A percentile compares a stretch with the other conserved stretches of the same genome.
Evolutionary conservation across 2,797 vertebrate genomes (phyloP).

Genomic region (Onychomys leucogaster): DNA sequence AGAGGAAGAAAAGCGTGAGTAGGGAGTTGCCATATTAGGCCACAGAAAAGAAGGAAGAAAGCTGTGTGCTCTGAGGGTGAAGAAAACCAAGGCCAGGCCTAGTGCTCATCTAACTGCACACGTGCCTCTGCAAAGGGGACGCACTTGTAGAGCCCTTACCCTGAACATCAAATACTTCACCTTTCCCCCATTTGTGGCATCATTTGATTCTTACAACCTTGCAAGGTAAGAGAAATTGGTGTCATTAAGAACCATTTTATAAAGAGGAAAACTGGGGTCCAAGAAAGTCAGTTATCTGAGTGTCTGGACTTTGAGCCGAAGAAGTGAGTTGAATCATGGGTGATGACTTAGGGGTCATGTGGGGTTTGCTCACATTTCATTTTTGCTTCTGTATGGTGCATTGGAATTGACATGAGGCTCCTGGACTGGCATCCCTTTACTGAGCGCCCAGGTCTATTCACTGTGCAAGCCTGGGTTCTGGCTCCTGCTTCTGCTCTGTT

Average conservation of each 20-base stretch:
- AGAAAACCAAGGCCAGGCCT: not conserved
- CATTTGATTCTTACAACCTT: not conserved
- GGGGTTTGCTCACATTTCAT: not conserved
- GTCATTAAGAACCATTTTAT: not conserved
- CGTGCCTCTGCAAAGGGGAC: rapidly evolving
- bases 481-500: slow-evolving; percentile 59
- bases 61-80: not conserved
- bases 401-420: not conserved
- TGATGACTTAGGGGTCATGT: not conserved
- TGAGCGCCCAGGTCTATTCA: not conserved
- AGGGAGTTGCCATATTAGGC: rapidly evolving
- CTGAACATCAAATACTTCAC: not conserved
- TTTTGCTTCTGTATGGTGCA: not conserved
- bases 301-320: not conserved
- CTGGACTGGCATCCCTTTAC: rapidly evolving
- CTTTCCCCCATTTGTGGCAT: not conserved
- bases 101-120: not conserved
- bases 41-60: not conserved
- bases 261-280: not conserved
- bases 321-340: not conserved
- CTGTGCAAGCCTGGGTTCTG: not conserved
- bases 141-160: not conserved
- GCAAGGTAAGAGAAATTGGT: not conserved
- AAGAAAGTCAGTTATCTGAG: not conserved
- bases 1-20: not conserved